Percentiles rank a stretch among this genome's conserved stretches.
phyloP scores from a whole-genome alignment of 2,113 vertebrate species.

The Salminus brasiliensis region DNA sequence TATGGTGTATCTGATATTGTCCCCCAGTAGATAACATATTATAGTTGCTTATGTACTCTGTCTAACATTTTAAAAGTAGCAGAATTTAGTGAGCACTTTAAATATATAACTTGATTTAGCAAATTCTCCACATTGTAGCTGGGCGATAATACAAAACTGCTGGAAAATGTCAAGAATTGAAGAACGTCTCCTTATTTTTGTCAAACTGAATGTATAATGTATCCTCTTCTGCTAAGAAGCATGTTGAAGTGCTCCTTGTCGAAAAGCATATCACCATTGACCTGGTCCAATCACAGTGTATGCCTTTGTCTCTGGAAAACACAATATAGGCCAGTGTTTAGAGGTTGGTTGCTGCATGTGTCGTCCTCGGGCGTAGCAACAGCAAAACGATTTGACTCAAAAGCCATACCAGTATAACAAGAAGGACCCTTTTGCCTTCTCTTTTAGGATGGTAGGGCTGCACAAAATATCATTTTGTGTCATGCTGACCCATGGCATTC shows the following conservation, averaged over 20 bases:
- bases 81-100: too few species aligned
- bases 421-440: background rate
- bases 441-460: background rate
- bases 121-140: too few species aligned
- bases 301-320: background rate
- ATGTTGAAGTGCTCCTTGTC: background rate
- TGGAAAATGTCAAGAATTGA: too few species aligned
- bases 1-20: too few species aligned
- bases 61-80: too few species aligned
- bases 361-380: background rate
- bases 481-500: background rate
- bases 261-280: background rate
- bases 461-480: background rate
- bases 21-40: too few species aligned
- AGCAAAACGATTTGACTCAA: background rate
- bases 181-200: too few species aligned
- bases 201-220: background rate
- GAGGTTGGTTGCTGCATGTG: background rate
- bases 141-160: too few species aligned
- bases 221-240: background rate
- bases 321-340: background rate
- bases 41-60: too few species aligned
- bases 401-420: background rate
- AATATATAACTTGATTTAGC: too few species aligned
- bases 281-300: background rate